Conservation (phyloP, 2,797 vertebrate species). For the Tangara arthus region DNA sequence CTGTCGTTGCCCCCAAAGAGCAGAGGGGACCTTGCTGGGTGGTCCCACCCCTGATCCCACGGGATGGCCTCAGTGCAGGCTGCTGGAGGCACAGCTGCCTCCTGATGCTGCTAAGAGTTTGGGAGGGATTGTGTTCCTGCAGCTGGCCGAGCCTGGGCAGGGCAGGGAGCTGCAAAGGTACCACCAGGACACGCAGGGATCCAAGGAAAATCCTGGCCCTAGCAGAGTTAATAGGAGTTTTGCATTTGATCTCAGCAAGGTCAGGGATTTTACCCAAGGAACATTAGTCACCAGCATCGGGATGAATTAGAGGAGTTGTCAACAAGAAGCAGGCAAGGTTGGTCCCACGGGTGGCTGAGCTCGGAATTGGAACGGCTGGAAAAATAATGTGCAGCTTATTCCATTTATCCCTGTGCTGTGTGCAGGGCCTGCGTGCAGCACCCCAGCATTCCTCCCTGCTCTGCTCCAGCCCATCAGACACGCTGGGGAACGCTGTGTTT, state of each 20-base stretch:
- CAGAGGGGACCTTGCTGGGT: fast-evolving
- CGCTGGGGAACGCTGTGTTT: neutral
- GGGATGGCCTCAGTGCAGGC: fast-evolving
- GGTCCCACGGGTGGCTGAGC: neutral
- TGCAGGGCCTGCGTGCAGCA: fast-evolving
- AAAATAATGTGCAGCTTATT: neutral
- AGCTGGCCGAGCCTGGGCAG: neutral
- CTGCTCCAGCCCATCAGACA: neutral
- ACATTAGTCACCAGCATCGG: neutral
- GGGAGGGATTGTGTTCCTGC: neutral
- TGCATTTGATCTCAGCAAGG: neutral
- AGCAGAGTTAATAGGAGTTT: neutral
- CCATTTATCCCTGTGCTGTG: neutral
- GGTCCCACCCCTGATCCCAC: fast-evolving
- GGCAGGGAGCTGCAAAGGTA: neutral
- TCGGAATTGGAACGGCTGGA: neutral
- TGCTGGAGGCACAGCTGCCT: neutral
- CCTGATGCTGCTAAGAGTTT: fast-evolving
- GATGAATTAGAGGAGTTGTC: neutral
- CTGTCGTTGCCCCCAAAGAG: fast-evolving
- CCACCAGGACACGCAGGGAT: fast-evolving
- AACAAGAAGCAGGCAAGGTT: conserved; percentile 5
- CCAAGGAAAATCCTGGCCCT: neutral
- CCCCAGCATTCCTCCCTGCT: neutral
- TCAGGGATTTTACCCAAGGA: neutral